Evolutionary conservation across 2,888 invertebrate species (phyloP), one percentile per base, ranked within the genome.

Genomic region (Drosophila pseudotakahashii): DNA sequence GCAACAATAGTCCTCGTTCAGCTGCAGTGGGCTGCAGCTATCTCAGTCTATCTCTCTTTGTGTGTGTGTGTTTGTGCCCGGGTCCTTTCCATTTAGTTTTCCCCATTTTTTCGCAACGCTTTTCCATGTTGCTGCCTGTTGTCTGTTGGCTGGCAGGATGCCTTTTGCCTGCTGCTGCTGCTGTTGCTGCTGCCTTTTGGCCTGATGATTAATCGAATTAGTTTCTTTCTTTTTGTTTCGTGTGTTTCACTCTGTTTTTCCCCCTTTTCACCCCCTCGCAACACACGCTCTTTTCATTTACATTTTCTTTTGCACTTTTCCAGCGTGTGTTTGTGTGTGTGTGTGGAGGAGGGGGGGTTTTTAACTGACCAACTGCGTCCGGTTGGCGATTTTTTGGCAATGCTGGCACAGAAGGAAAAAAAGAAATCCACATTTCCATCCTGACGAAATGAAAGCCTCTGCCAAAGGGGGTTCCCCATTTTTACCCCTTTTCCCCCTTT

Each of bases 381-480:
- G 82, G 71, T 54, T 72, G 45, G 52, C 50, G 44, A 62, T 72
- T 85, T 85, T 81, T 81, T 87, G 81, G 81, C 81, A 81, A 76
- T 78, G 76, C 70, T 63, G 61, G 51, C 44, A 54, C 13, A 57
- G 76, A 48, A 72, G 44, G 7, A 10, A 30, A 36, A 50, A 30
- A 30, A 39, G 11, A 39, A 73, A 79, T 78, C 73, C 87, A 76
- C 81, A 81, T 81, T 88, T 81, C 72, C 74, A 66, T 66, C 63
- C 81, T 85, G 88, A 81, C 82, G 81, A 88, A 88, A 81, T 85
- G 86, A 88, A 88, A 82, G 86, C 88, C 86, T 88, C 69, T 80
- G 83, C 71, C 78, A 69, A 59, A 54, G 13, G 32, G 42, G 11
- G 34, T 1, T 55, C 57, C 19, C 14, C 2, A 14, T 47, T 48